Base-by-base conservation (phyloP, 2,888 invertebrate species). In the Heliconius hortense region DNA sequence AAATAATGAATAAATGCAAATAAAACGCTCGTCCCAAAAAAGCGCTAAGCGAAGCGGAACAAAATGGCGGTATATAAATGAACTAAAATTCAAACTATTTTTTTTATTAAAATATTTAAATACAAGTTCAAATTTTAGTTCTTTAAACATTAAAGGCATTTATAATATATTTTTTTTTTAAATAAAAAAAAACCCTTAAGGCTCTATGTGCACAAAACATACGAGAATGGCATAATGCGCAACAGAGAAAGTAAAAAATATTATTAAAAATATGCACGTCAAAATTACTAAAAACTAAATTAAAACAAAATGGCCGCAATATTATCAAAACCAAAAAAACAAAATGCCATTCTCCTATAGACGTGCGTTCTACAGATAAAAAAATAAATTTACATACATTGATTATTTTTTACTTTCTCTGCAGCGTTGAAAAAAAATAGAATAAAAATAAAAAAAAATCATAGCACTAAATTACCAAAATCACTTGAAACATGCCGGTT, bases 331-430 rank as follows among this genome's bases (percentile, higher is more conserved):
- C 68, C 64, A 21, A 24, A 24, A 80, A 81, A 81, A 82, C 83
- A 85, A 87, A 89, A 89, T 87, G 86, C 87, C 90, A 88, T 86
- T 83, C 87, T 87, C 84, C 66, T 82, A 81, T 78, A 70, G 81
- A 79, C 77, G 82, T 82, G 82, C 82, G 77, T 79, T 77, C 78
- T 70, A 80, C 77, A 79, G 73, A 69, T 64, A 73, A 75, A 73
- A 73, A 76, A 62, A 78, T 56, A 53, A n/a, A 77, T 84, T 56
- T 90, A 91, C 90, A 84, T 90, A 92, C 88, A 90, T 89, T 11
- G 10, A 56, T 89, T 89, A 88, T 66, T 88, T 89, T 90, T 92
- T 91, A 93, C 91, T 93, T 92, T 92, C 92, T 91, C 93, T 92
- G 92, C 91, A 84, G 92, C 92, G 81, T 85, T 79, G 82, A 85